Base-by-base conservation (phyloP, 2,888 invertebrate species). In the Palloptera scutellata region DNA sequence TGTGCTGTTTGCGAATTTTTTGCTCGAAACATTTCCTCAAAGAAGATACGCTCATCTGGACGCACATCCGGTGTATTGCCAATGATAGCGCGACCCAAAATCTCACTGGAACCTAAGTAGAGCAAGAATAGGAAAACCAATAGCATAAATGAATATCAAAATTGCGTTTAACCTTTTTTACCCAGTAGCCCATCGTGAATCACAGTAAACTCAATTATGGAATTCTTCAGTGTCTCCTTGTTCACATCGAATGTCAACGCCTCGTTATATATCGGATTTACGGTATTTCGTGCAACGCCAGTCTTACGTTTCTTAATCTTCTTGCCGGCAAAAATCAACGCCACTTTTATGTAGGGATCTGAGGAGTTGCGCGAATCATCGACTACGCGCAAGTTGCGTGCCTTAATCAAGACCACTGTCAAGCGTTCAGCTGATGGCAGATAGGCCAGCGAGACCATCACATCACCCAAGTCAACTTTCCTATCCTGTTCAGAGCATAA, bases 261-360 rank as follows among this genome's bases (percentile, higher is more conserved):
- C 83, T 97, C 97, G 81, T 97, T 97, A 86, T 95, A 97, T 0
- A 96, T 92, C 0, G 97, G 96, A 81, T 90, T 91, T 0, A 96
- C 86, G 0, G 94, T 95, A 76, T 92, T 93, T 80, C 93, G 91
- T 83, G 94, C 93, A 1, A 96, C 95, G 0, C 93, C 92, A 0
- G 97, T 96, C 84, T 96, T 96, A 85, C 95, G 93, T 87, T 96
- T 96, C 86, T 96, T 96, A 77, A 97, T 92, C 69, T 96, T 88
- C 81, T 95, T 94, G 10, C 94, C 94, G 3, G 93, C 93, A 79
- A 93, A 93, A 75, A 96, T 89, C 66, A 97, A 87, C 76, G 94
- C 92, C 40, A 96, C 92, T 86, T 97, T 97, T 66, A 97, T 95
- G 84, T 96, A 97, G 0, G 97, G 97, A 89, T 97, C 97, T 92